Evolutionary conservation across 2,888 invertebrate species (phyloP).

Genomic region (Aricia artaxerxes): DNA sequence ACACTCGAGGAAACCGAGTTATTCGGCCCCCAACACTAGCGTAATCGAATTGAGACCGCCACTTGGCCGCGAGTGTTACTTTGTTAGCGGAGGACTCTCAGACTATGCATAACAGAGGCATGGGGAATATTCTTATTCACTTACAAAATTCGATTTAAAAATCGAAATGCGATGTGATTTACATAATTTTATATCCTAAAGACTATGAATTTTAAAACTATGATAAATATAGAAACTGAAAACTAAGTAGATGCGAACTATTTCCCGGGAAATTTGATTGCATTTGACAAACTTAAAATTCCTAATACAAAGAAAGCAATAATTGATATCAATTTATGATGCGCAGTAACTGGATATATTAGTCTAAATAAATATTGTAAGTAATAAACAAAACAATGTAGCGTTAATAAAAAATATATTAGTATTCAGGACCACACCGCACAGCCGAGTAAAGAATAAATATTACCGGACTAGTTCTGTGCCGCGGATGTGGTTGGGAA

Average conservation of each 20-base stretch:
- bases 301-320: neutral
- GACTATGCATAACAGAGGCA: conserved; percentile 60
- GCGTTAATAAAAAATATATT: conserved; percentile 25
- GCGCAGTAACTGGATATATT: conserved; percentile 2
- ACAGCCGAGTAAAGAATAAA: conserved; percentile 8
- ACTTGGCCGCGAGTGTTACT: conserved; percentile 74
- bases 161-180: neutral
- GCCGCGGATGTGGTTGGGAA: neutral
- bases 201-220: neutral
- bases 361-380: conserved; percentile 26
- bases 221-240: neutral
- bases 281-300: neutral
- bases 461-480: conserved; percentile 2
- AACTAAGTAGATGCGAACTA: neutral
- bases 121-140: neutral
- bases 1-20: conserved; percentile 71
- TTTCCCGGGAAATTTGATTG: neutral
- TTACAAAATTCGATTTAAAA: neutral
- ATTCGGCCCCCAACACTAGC: conserved; percentile 68
- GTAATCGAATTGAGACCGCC: conserved; percentile 77
- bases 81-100: conserved; percentile 63
- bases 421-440: conserved; percentile 20
- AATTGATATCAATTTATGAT: neutral
- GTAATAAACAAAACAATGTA: conserved; percentile 27
- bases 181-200: neutral